A percentile compares a stretch with the other conserved stretches of the same genome.
Evolutionary conservation across 1,140 invertebrate genomes (phyloP).

Genomic region (Mylabris phalerata): DNA sequence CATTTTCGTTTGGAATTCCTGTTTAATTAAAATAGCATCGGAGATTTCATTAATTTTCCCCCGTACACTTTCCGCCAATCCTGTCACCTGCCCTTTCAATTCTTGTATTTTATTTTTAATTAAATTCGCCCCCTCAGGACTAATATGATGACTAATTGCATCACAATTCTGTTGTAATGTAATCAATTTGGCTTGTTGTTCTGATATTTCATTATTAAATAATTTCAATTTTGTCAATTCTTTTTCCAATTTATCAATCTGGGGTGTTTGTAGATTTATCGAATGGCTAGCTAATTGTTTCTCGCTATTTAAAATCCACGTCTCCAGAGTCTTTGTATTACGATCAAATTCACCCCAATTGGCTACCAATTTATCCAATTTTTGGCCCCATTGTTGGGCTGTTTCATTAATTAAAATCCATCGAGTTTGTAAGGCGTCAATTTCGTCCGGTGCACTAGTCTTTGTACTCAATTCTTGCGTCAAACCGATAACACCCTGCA

Average conservation of each 20-base stretch:
- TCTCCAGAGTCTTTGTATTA: constrained; percentile 62
- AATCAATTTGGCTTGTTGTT: constrained; percentile 74
- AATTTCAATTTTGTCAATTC: constrained; percentile 65
- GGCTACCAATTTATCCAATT: constrained; percentile 68
- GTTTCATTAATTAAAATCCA: constrained; percentile 71
- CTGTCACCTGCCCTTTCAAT: constrained; percentile 63
- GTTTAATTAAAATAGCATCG: constrained; percentile 68
- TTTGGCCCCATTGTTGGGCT: constrained; percentile 63
- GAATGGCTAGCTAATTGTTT: constrained; percentile 48
- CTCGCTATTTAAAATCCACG: constrained; percentile 64
- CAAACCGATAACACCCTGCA: constrained; percentile 64
- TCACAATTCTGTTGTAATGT: constrained; percentile 71
- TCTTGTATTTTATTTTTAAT: constrained; percentile 65
- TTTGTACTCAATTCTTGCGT: constrained; percentile 66
- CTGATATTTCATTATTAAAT: constrained; percentile 73
- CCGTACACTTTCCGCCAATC: constrained; percentile 64
- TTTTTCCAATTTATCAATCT: constrained; percentile 64
- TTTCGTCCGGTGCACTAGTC: constrained; percentile 68
- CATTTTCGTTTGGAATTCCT: constrained; percentile 79
- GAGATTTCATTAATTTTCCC: constrained; percentile 70
- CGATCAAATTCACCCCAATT: constrained; percentile 75
- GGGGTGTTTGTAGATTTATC: constrained; percentile 55
- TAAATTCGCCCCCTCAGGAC: constrained; percentile 64
- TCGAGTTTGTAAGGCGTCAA: constrained; percentile 71
- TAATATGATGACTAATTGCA: constrained; percentile 64